A percentile compares a stretch with the other conserved stretches of the same genome.
phyloP scores from a whole-genome alignment of 2,113 vertebrate genomes.

The Dipodomys spectabilis region DNA sequence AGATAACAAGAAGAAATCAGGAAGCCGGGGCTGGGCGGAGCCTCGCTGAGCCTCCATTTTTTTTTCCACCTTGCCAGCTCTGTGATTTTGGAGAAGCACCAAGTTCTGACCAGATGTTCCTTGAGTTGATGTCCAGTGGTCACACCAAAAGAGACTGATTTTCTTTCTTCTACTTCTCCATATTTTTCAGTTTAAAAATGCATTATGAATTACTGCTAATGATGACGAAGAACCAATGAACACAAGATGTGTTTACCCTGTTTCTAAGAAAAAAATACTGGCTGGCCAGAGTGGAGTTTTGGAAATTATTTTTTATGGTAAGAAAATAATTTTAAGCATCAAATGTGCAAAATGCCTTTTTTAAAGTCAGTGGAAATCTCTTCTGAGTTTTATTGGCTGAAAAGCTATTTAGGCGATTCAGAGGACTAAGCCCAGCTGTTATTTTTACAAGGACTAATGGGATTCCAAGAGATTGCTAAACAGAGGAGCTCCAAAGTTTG shows the following conservation, averaged over 20 bases:
- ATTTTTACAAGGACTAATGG: neutral
- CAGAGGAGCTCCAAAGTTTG: neutral
- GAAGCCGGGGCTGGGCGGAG: neutral
- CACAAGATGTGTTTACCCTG: neutral
- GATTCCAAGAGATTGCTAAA: neutral
- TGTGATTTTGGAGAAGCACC: neutral
- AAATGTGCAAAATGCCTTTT: neutral
- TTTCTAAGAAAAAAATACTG: neutral
- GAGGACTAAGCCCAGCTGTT: neutral
- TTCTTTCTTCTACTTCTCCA: neutral
- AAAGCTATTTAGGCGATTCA: neutral
- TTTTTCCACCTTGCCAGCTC: neutral
- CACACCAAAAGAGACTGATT: neutral
- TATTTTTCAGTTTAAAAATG: neutral
- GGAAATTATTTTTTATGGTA: neutral
- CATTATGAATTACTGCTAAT: neutral
- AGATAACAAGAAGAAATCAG: neutral
- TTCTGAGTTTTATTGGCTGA: neutral
- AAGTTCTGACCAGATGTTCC: neutral
- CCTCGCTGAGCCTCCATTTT: neutral
- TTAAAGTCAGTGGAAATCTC: neutral
- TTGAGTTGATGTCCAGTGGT: neutral
- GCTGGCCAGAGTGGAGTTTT: neutral
- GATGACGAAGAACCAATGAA: neutral
- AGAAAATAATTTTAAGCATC: slow-evolving; percentile 22